Evolutionary conservation across 2,888 invertebrate species (phyloP).

Genomic region (Ypsolopha scabrella): DNA sequence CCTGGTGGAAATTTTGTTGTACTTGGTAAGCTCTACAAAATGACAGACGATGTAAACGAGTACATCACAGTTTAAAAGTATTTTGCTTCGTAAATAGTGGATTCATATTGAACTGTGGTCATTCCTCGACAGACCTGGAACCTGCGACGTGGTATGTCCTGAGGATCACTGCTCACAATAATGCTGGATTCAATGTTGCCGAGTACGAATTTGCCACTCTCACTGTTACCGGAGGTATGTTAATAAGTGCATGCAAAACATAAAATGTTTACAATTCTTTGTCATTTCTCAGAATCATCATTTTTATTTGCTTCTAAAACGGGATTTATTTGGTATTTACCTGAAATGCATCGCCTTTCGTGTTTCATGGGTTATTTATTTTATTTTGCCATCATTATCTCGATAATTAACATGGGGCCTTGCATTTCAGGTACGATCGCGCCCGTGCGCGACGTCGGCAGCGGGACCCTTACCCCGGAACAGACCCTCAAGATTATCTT

Average conservation of each 20-base stretch:
- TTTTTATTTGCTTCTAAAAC: no score
- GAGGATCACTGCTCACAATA: slow-evolving; percentile 93
- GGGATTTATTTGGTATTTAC: slow-evolving; percentile 23
- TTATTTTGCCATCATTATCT: background rate
- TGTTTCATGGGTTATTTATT: slow-evolving; percentile 4
- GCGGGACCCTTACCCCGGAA: slow-evolving; percentile 79
- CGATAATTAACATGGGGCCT: slow-evolving; percentile 22
- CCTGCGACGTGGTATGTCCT: slow-evolving; percentile 95
- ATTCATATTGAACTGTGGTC: background rate
- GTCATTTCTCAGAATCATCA: no score
- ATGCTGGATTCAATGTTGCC: slow-evolving; percentile 95
- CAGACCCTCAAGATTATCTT: slow-evolving; percentile 89
- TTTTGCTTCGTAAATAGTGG: background rate
- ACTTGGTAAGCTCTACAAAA: slow-evolving; percentile 52
- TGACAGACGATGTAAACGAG: background rate
- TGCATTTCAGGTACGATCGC: slow-evolving; percentile 94
- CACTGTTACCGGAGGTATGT: slow-evolving; percentile 92
- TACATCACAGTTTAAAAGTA: no score
- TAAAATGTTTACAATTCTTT: no score
- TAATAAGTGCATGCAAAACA: background rate
- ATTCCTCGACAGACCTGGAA: slow-evolving; percentile 75
- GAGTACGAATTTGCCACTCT: slow-evolving; percentile 96
- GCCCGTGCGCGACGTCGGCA: slow-evolving; percentile 81
- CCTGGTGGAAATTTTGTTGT: slow-evolving; percentile 92
- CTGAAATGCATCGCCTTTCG: slow-evolving; percentile 63